A percentile compares a stretch with the other conserved stretches of the same genome.
These are phyloP conservation scores for Pseudorhombus dupliciocellatus DNA, from an alignment of 2,113 vertebrate genomes.

Conservation along the genomic window DNA sequence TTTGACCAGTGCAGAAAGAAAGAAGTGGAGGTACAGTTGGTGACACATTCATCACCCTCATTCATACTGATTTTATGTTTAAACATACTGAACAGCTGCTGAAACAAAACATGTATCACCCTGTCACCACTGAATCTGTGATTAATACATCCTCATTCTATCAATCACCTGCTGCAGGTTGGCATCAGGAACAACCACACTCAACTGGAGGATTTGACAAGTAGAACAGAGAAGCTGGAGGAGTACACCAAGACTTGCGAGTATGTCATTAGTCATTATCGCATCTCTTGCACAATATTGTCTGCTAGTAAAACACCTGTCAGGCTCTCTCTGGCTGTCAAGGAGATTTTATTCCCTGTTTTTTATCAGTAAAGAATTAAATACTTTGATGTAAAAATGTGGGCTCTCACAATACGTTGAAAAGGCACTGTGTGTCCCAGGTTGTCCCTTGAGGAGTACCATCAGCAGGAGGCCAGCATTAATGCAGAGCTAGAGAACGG, in stretches of 20 bases:
- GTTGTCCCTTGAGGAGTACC: conserved; percentile 79
- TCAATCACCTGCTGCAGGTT: conserved; percentile 70
- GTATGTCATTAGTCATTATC: conserved; percentile 73
- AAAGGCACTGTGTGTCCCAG: conserved; percentile 68
- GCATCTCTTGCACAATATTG: neutral
- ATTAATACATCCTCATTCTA: neutral
- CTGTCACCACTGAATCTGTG: neutral
- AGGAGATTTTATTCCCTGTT: neutral
- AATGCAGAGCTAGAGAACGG: conserved; percentile 78
- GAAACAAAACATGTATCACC: neutral
- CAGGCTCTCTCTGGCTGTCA: neutral
- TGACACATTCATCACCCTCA: neutral
- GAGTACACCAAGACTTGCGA: conserved; percentile 86
- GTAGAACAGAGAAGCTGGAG: conserved; percentile 86
- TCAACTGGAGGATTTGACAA: conserved; percentile 86
- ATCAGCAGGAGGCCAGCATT: conserved; percentile 80
- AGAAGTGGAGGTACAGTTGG: conserved; percentile 85
- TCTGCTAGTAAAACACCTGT: neutral
- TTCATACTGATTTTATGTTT: no score
- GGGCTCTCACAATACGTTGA: neutral
- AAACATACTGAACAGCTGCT: neutral
- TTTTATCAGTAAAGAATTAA: neutral
- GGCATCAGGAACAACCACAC: conserved; percentile 82
- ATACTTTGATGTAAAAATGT: neutral
- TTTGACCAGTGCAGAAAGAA: conserved; percentile 85